phyloP scores from a whole-genome alignment of 2,113 vertebrate genomes.

The Saimiri boliviensis region DNA sequence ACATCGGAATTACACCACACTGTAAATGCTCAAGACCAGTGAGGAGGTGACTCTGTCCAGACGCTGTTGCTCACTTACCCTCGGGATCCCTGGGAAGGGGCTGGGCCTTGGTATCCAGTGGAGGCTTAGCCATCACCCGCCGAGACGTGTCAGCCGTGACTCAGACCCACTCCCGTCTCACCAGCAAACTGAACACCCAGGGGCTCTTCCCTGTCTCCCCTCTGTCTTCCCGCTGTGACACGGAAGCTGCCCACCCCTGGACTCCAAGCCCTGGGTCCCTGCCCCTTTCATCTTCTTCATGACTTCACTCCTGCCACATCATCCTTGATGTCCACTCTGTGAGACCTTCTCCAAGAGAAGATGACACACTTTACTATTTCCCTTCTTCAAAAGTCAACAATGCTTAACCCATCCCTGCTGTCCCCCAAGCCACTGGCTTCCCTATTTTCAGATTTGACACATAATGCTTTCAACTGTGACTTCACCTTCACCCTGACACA shows the following conservation, averaged over 20 bases:
- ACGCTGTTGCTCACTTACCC: background rate
- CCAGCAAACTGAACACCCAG: background rate
- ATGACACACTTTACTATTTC: too few species aligned
- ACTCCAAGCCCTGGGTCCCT: too few species aligned
- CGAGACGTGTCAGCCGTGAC: rapidly evolving
- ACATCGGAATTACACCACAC: background rate
- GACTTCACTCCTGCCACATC: background rate
- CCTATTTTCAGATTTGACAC: background rate
- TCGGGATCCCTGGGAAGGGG: background rate
- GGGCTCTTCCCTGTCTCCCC: background rate
- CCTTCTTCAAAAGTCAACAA: background rate
- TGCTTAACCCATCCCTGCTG: too few species aligned
- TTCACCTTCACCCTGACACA: background rate
- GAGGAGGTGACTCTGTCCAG: background rate
- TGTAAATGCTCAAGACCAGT: background rate
- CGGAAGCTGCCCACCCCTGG: too few species aligned
- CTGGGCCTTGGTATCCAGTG: background rate
- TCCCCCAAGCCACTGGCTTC: background rate
- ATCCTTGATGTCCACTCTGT: background rate
- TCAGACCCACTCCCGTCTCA: background rate
- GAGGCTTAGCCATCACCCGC: too few species aligned
- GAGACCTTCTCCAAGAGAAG: background rate
- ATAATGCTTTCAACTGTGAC: background rate
- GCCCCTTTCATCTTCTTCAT: too few species aligned
- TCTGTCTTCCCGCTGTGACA: background rate